Base-by-base conservation (phyloP, 2,797 vertebrate species). In the Artibeus lituratus region DNA sequence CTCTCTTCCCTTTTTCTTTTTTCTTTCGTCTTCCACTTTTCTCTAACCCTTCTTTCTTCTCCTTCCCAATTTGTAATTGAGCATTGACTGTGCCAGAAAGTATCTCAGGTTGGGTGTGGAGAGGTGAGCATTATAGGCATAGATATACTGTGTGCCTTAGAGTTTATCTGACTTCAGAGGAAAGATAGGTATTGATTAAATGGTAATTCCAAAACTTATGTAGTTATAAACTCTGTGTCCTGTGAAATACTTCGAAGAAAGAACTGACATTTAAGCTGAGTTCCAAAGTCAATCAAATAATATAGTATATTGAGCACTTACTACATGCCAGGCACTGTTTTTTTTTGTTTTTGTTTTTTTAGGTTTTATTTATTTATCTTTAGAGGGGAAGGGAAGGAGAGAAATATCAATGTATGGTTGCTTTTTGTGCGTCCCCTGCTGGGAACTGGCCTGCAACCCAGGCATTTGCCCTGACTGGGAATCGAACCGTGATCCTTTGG, bases 231-330 rank as follows among this genome's bases (percentile, higher is more conserved):
- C 24, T 73, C 14, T 19, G 10, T 19, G 12, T 29, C 57, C 21
- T 92, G 2, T 91, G 77, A 80, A 72, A 53, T 74, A 42, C 18
- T 81, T 87, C 55, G 67, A 55, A 81, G 53, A 80, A 78, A 84
- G 47, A 83, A 78, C 42, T 77, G 57, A 83, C 51, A 78, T 91
- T 81, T 86, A n/a, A 94, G 44, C 65, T 94, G 39, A 87, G 35
- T 74, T 19, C 73, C 42, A 72, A 70, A 91, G 21, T 70, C 69
- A 74, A 9, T 82, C 11, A 84, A 65, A 72, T 87, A 80, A 47
- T 37, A 44, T 18, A 55, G 62, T 73, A 80, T 86, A 70, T 39
- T 78, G 51, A 67, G 22, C 42, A 80, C 18, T 80, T 72, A 42
- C 0, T 84, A 1, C 24, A 10, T 18, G 15, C 47, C 10, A 82